Evolutionary conservation across 2,888 invertebrate species (phyloP), one percentile per base, ranked within the genome.

Genomic region (Campoplex nolae): DNA sequence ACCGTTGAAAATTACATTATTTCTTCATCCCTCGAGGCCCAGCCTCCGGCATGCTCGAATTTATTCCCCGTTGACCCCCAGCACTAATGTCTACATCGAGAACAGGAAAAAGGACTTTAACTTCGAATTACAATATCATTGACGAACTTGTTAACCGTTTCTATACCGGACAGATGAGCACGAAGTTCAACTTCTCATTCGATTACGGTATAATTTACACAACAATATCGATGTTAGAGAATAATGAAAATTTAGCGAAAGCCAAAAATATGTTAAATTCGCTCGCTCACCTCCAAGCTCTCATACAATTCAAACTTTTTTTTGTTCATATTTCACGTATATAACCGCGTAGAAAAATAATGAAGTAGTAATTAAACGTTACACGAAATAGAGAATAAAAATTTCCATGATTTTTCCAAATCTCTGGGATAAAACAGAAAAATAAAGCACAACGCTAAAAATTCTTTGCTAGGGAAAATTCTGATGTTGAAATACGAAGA

Each of bases 51-150:
- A 42, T 42, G 45, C 45, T 54, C 16, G 51, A 51, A 84, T 87
- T 82, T 82, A 76, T 84, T 83, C 58, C 45, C 32, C 54, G 45
- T 45, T 32, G 76, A 80, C 65, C 51, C 65, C 42, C 56, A 28
- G 16, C 18, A 42, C 32, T 68, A 0, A 23, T 23, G 18, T 18
- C 35, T 28, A 51, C 35, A n/a, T n/a, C 48, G 13, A 42, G 23
- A 35, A 32, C 51, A 45, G 56, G 38, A 56, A 74, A 74, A 74
- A 35, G n/a, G 35, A 74, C n/a, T 56, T 56, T 23, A 8, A 23
- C n/a, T 38, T 38, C 13, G 13, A 74, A 74, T 74, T 35, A 56
- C n/a, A 56, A 38, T 56, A 54, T 74, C 56, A 74, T 38, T 56
- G 74, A 56, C 56, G 56, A 74, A 38, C 54, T 54, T 54, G 13